These are phyloP conservation scores for Gadopsis marmoratus DNA, from an alignment of 2,797 vertebrate species.

Conservation along the genomic window DNA sequence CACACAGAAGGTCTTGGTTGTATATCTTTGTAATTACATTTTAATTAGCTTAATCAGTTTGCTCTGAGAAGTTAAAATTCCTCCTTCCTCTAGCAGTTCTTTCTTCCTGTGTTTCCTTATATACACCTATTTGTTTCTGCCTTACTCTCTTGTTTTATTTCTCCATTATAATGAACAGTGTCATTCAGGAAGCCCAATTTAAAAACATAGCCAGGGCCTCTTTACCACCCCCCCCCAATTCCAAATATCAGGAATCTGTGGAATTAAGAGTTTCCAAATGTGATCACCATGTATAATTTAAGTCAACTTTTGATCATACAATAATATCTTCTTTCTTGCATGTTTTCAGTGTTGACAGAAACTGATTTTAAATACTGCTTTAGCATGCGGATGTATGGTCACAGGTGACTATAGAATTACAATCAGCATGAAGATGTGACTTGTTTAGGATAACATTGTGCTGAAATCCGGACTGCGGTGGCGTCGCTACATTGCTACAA, in stretches of 20 bases:
- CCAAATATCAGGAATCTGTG: slow-evolving; percentile 10
- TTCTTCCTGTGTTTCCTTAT: slow-evolving; percentile 30
- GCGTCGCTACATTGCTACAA: too few species aligned
- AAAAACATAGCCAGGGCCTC: neutral
- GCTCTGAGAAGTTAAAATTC: slow-evolving; percentile 31
- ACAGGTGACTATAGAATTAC: neutral
- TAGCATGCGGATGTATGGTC: neutral
- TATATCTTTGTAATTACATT: slow-evolving; percentile 58
- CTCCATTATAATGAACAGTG: slow-evolving; percentile 5
- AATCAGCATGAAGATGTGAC: neutral
- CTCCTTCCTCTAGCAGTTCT: neutral
- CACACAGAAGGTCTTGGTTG: slow-evolving; percentile 13
- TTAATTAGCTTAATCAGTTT: slow-evolving; percentile 56
- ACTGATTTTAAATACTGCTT: neutral
- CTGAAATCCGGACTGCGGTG: neutral
- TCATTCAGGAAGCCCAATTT: slow-evolving; percentile 14
- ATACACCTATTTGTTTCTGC: slow-evolving; percentile 44
- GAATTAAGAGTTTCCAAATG: neutral
- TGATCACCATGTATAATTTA: neutral
- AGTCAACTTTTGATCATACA: neutral
- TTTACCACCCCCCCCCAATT: neutral
- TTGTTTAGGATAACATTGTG: neutral
- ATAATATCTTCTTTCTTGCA: neutral
- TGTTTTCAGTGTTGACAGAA: neutral
- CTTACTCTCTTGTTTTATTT: slow-evolving; percentile 59